These are phyloP conservation scores for Sphinx pinastri DNA, from an alignment of 2,888 invertebrate species.

Conservation along the genomic window DNA sequence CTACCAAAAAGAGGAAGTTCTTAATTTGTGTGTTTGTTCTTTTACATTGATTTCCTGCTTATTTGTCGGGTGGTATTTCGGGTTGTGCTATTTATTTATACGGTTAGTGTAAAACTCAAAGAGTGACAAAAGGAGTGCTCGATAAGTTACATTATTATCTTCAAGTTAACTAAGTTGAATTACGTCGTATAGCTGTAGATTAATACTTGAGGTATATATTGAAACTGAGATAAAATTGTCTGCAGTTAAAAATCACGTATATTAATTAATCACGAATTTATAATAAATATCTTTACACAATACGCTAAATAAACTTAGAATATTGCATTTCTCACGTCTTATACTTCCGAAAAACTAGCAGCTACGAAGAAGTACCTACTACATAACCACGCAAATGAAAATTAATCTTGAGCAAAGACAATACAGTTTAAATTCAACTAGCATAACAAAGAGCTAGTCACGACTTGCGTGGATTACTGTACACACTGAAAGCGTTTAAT, in stretches of 20 bases:
- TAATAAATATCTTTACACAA: slow-evolving; percentile 7
- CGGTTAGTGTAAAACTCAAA: no score
- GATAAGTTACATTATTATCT: no score
- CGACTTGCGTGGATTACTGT: slow-evolving; percentile 22
- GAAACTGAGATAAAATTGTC: no score
- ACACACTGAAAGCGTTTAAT: slow-evolving; percentile 44
- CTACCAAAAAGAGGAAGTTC: no score
- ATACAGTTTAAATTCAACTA: not conserved
- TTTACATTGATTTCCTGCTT: no score
- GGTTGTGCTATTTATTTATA: no score
- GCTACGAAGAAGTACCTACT: not conserved
- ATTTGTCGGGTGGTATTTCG: no score
- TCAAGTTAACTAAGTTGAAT: no score
- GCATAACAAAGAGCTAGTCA: not conserved
- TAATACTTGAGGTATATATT: no score
- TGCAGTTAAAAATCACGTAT: not conserved
- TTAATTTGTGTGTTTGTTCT: no score
- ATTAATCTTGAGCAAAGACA: not conserved
- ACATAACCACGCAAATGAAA: not conserved
- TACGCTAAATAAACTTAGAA: slow-evolving; percentile 31
- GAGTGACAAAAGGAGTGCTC: no score
- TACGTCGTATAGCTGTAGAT: no score
- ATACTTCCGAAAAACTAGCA: slow-evolving; percentile 40
- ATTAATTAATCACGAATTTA: not conserved
- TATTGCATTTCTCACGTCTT: slow-evolving; percentile 38